Base-by-base conservation (phyloP, 2,888 invertebrate genomes). In the Tetanocera ferruginea region DNA sequence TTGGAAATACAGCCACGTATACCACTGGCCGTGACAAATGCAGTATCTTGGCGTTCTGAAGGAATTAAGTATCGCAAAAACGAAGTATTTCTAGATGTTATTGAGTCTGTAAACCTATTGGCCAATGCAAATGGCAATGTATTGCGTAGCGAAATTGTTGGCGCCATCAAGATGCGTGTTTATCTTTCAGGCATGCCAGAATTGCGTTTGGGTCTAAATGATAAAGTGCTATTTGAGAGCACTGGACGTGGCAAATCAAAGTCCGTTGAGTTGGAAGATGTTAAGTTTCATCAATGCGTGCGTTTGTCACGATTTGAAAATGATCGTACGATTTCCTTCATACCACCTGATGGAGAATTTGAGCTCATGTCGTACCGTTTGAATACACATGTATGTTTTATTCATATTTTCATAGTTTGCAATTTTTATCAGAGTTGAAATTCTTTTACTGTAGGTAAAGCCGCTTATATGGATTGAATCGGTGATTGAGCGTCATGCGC, bases 401-500 rank as follows among this genome's bases (percentile, higher is more conserved):
- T 49, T 51, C 19, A 62, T 5, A 52, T 19, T 57, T 49, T 49
- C 49, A 57, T 57, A n/a, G 23, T 2, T 57, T 5, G 51, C 51
- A 19, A 17, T 28, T 8, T 51, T 11, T 52, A 55, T 5, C 2
- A 19, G 17, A 43, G 28, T 1, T 51, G 43, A 43, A 55, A 55
- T 69, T n/a, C 2, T 51, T 34, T 31, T 11, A 14, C 62, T 31
- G 0, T 72, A 89, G 89, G 89, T 96, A 9, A 99, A 99, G 87
- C 99, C 99, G 0, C 90, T 99, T 80, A 98, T 99, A 87, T 99
- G 99, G 99, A 98, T 99, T 80, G 99, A 99, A 89, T 98, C 98
- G 6, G 97, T 98, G 2, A 98, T 99, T 86, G 99, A 99, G 88
- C 93, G 98, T 28, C 98, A 99, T 90, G 97, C 96, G 14, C 98